These are phyloP conservation scores for Camponotus floridanus DNA, from an alignment of 1,140 invertebrate genomes.

Conservation along the genomic window DNA sequence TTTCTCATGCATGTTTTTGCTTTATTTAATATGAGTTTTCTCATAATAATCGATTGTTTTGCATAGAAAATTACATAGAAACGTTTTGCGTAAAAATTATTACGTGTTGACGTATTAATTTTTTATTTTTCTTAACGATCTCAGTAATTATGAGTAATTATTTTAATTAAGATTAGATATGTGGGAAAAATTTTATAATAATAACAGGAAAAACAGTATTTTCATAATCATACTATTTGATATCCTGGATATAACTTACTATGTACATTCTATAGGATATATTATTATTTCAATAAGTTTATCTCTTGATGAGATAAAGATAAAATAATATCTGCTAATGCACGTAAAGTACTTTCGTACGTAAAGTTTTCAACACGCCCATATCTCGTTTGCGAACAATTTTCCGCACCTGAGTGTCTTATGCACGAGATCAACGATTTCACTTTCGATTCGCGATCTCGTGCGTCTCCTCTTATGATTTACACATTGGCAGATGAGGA, in stretches of 20 bases:
- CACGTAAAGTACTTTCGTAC: constrained; percentile 27
- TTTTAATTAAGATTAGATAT: neutral
- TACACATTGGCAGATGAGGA: constrained; percentile 22
- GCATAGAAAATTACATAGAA: too few species aligned
- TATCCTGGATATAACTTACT: neutral
- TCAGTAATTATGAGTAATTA: neutral
- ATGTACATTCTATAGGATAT: neutral
- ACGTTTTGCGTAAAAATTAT: neutral
- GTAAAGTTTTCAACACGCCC: constrained; percentile 37
- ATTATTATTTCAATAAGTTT: constrained; percentile 1
- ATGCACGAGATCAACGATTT: constrained; percentile 43
- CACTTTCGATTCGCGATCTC: constrained; percentile 48
- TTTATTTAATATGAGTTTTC: neutral
- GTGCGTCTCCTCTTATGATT: constrained; percentile 31
- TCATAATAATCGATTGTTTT: neutral
- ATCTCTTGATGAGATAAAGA: constrained; percentile 14
- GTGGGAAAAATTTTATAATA: constrained; percentile 6
- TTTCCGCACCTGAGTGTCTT: neutral
- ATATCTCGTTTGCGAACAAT: constrained; percentile 35
- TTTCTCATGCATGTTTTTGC: neutral
- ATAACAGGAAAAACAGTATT: neutral
- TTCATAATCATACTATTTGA: neutral
- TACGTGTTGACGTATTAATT: neutral
- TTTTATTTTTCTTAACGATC: neutral
- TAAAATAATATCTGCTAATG: constrained; percentile 27